A percentile compares a stretch with the other conserved stretches of the same genome.
Conservation (phyloP, 1,140 invertebrate species). For the Conus betulinus region DNA sequence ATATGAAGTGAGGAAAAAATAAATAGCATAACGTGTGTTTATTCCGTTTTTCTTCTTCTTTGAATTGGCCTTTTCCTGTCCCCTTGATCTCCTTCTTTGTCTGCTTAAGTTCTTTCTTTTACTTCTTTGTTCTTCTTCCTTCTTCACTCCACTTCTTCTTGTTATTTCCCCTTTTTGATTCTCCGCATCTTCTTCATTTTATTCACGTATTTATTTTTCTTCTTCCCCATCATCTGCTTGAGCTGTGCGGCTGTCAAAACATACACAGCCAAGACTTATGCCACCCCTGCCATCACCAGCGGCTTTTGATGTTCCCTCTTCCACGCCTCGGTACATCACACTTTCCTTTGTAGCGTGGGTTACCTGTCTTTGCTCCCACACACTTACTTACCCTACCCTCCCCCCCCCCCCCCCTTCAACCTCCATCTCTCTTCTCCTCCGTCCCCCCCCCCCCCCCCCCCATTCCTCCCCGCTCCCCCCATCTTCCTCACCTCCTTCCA, state of each 20-base stretch:
- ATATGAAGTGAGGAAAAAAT: too few species aligned
- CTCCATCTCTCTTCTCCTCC: neutral
- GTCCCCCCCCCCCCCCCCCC: neutral
- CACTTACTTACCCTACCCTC: neutral
- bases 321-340: neutral
- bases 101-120: neutral
- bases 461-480: too few species aligned
- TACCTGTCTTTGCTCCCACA: neutral
- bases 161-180: neutral
- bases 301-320: neutral
- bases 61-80: too few species aligned
- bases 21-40: too few species aligned
- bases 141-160: neutral
- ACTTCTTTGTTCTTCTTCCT: neutral
- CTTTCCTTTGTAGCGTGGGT: neutral
- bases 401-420: neutral
- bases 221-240: too few species aligned
- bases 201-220: too few species aligned
- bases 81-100: too few species aligned
- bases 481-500: too few species aligned
- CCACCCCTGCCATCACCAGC: neutral
- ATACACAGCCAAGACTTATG: neutral
- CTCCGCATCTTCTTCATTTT: too few species aligned
- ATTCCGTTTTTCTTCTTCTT: too few species aligned
- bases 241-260: neutral